These are phyloP conservation scores for Dunckerocampus dactyliophorus DNA, from an alignment of 2,113 vertebrate genomes.

Conservation along the genomic window DNA sequence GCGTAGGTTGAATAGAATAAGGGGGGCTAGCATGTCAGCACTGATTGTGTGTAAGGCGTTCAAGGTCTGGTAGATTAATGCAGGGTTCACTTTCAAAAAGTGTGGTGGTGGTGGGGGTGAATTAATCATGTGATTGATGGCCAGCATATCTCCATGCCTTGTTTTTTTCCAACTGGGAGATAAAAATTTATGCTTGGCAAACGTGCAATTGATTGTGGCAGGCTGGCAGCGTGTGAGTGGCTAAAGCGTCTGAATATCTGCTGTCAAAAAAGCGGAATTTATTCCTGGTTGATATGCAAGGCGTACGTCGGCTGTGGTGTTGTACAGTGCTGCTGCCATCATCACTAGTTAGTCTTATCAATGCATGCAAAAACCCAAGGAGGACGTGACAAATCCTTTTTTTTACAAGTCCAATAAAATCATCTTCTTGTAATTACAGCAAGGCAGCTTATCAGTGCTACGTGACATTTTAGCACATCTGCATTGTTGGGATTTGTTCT, in stretches of 20 bases:
- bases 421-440: slow-evolving; percentile 25
- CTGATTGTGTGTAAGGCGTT: slow-evolving; percentile 37
- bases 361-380: slow-evolving; percentile 8
- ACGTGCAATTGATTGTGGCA: slow-evolving; percentile 59
- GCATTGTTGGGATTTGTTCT: not conserved
- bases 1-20: not conserved
- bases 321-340: slow-evolving; percentile 45
- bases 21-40: not conserved
- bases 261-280: slow-evolving; percentile 57
- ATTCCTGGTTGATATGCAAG: slow-evolving; percentile 53
- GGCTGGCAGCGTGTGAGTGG: slow-evolving; percentile 40
- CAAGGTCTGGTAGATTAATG: slow-evolving; percentile 50
- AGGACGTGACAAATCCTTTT: slow-evolving; percentile 37
- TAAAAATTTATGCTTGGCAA: slow-evolving; percentile 51
- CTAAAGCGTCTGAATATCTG: slow-evolving; percentile 57
- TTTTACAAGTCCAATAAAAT: slow-evolving; percentile 22
- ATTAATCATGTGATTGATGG: slow-evolving; percentile 54
- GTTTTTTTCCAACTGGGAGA: slow-evolving; percentile 35
- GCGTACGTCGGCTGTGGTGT: slow-evolving; percentile 47
- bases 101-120: slow-evolving; percentile 8
- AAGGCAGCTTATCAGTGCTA: slow-evolving; percentile 13
- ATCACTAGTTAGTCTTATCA: slow-evolving; percentile 21
- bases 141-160: slow-evolving; percentile 42
- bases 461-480: slow-evolving; percentile 18
- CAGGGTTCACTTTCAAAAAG: slow-evolving; percentile 51